These are phyloP conservation scores for Sesamia nonagrioides DNA, from an alignment of 1,140 invertebrate species.

Conservation along the genomic window DNA sequence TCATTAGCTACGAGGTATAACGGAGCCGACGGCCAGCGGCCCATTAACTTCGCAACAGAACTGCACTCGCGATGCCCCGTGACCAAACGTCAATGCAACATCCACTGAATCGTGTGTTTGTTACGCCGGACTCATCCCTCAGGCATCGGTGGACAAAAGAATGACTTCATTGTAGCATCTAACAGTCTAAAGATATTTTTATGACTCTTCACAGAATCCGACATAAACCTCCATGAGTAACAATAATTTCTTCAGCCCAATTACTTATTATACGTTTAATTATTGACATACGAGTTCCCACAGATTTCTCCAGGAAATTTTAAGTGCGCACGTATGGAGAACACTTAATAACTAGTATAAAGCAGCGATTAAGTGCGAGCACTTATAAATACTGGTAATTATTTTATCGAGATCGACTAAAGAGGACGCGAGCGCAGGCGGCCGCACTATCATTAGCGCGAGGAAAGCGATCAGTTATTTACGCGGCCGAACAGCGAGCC, in stretches of 20 bases:
- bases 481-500: conserved; percentile 69
- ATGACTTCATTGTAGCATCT: conserved; percentile 82
- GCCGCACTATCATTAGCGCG: conserved; percentile 84
- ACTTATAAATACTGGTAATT: conserved; percentile 80
- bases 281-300: conserved; percentile 56
- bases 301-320: conserved; percentile 64
- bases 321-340: conserved; percentile 58
- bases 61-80: conserved; percentile 75
- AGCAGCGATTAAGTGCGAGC: conserved; percentile 69
- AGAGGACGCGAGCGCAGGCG: conserved; percentile 64
- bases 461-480: conserved; percentile 84
- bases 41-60: conserved; percentile 74
- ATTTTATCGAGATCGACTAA: conserved; percentile 75
- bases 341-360: conserved; percentile 61
- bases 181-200: conserved; percentile 66
- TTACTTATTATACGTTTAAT: conserved; percentile 63
- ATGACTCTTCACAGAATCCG: conserved; percentile 64
- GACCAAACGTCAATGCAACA: conserved; percentile 86
- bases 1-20: conserved; percentile 87
- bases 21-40: conserved; percentile 76
- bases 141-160: conserved; percentile 74
- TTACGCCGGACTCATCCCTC: conserved; percentile 62
- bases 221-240: conserved; percentile 37
- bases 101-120: conserved; percentile 62
- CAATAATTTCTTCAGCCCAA: conserved; percentile 50